Evolutionary conservation across 2,113 vertebrate species (phyloP), one percentile per base, ranked within the genome.

Genomic region (Macaca mulatta): DNA sequence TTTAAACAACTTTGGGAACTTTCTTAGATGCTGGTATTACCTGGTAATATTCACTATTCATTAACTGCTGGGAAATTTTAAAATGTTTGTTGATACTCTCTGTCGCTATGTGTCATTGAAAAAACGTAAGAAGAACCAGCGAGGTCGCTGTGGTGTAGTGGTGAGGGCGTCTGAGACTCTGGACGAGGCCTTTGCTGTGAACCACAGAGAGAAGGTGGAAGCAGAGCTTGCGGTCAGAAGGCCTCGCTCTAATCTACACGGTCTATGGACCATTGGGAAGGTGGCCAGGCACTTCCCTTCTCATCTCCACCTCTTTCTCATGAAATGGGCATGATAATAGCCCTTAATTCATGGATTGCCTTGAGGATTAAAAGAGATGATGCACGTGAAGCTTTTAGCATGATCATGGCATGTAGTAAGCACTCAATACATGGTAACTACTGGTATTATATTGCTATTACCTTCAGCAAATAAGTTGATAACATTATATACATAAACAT

Each of bases 401-500:
- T 32, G 40, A 30, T 83, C 57, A 30, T 82, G 35, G 83, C 30
- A 45, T 6, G n/a, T 0, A 67, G 61, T 35, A 48, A 57, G 57
- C 69, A 77, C 74, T 77, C 20, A 4, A 32, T 11, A 23, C 43
- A 12, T 10, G 38, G 70, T 50, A 55, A 93, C 32, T 43, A 14
- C n/a, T 64, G 25, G n/a, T 30, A 69, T 35, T 89, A 89, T 78
- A 75, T 55, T 57, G 70, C 61, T 79, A 45, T 50, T 52, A 74
- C 35, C 32, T 64, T 83, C 61, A 74, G n/a, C 32, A 79, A 96
- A 9, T 52, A 50, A 17, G 18, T 32, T 84, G 30, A 23, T 38
- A 77, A 30, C 5, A 61, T 55, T 90, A 35, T 90, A 35, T 32
- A 82, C 32, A 57, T 59, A 88, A 93, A 93, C 30, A 74, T n/a